Evolutionary conservation across 2,797 vertebrate genomes (phyloP).

Genomic region (Chrysocyon brachyurus): DNA sequence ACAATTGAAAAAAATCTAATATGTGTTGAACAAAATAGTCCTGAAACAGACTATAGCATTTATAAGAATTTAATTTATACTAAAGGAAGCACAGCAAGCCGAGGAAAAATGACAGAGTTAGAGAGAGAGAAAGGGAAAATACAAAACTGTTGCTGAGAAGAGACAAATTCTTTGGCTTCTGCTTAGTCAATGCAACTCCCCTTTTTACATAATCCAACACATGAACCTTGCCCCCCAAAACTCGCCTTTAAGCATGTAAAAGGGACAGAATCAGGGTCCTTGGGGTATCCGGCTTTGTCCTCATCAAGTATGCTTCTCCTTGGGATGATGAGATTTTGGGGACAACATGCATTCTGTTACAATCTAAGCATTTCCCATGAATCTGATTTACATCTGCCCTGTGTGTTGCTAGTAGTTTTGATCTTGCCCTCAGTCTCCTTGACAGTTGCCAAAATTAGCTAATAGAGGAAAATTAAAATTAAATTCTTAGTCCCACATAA

Average conservation of each 20-base stretch:
- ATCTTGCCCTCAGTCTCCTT: background rate
- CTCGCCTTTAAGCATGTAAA: background rate
- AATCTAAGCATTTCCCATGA: background rate
- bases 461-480: constrained; percentile 5
- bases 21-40: background rate
- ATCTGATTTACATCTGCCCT: background rate
- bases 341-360: background rate
- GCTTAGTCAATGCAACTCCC: background rate
- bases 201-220: background rate
- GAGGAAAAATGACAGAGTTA: background rate
- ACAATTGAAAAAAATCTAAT: background rate
- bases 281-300: background rate
- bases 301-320: background rate
- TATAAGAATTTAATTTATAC: background rate
- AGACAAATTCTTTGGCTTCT: background rate
- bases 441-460: constrained; percentile 1
- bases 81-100: background rate
- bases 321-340: background rate
- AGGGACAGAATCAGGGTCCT: background rate
- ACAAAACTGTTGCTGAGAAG: background rate
- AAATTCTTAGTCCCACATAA: background rate
- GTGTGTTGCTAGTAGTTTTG: background rate
- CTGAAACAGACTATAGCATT: background rate
- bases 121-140: background rate
- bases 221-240: background rate